A percentile compares a stretch with the other conserved stretches of the same genome.
Evolutionary conservation across 2,113 vertebrate species (phyloP).

Genomic region (Neopipo cinnamomea): DNA sequence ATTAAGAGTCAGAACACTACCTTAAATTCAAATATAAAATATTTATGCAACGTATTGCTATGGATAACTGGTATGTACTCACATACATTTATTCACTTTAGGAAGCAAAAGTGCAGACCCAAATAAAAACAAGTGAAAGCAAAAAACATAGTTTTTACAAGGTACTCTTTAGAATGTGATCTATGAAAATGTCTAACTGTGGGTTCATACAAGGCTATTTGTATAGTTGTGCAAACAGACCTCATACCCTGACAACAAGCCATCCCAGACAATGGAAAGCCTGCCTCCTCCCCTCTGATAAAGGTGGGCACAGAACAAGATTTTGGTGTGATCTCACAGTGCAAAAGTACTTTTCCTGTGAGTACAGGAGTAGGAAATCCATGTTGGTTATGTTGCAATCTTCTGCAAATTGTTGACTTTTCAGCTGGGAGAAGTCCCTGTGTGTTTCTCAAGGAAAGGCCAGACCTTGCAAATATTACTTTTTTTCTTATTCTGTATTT

Average conservation of each 20-base stretch:
- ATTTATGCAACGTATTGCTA: neutral
- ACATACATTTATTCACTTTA: neutral
- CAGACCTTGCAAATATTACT: neutral
- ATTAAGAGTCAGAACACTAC: neutral
- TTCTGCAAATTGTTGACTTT: neutral
- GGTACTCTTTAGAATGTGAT: neutral
- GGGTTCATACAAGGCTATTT: neutral
- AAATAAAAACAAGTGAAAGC: neutral
- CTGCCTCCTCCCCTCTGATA: neutral
- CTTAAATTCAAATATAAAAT: neutral
- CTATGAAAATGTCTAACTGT: neutral
- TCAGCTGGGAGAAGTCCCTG: neutral
- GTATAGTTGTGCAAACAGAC: conserved; percentile 26
- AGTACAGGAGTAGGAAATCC: neutral
- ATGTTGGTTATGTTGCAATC: neutral
- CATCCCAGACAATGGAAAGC: neutral
- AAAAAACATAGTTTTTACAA: neutral
- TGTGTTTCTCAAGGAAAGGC: neutral
- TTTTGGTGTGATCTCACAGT: neutral
- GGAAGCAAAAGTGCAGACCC: neutral
- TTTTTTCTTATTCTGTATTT: neutral
- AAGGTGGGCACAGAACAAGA: neutral
- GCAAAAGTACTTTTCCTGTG: neutral
- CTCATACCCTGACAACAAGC: neutral
- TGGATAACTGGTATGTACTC: neutral